Conservation (phyloP, 2,797 vertebrate species). For the Gymnoscopelus braueri region DNA sequence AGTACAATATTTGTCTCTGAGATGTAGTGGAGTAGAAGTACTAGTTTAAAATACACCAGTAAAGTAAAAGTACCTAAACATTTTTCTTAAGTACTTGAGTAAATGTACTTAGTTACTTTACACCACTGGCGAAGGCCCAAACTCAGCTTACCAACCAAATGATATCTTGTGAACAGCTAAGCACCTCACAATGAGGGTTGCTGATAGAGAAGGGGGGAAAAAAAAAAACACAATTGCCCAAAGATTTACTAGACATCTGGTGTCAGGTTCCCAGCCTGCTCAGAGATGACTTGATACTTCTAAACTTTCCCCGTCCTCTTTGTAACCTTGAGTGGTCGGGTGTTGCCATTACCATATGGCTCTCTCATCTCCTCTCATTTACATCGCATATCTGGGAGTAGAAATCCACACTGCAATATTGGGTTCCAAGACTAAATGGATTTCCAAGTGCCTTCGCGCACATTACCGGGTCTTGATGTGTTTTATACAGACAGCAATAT, state of each 20-base stretch:
- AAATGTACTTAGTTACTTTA: too few relatives aligned
- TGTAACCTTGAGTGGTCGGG: conserved; percentile 61
- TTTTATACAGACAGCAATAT: conserved; percentile 65
- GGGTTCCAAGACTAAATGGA: conserved; percentile 70
- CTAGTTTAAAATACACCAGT: too few relatives aligned
- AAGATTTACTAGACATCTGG: background rate
- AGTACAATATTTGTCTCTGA: too few relatives aligned
- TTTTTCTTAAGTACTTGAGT: too few relatives aligned
- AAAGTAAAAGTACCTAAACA: too few relatives aligned
- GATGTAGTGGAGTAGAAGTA: too few relatives aligned
- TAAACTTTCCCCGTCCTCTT: conserved; percentile 28
- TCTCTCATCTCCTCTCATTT: conserved; percentile 71
- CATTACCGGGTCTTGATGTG: conserved; percentile 70
- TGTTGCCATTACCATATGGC: conserved; percentile 55
- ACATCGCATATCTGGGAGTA: conserved; percentile 59
- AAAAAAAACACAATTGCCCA: too few relatives aligned
- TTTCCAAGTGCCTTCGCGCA: conserved; percentile 66
- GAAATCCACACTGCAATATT: conserved; percentile 64
- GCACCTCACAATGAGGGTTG: too few relatives aligned
- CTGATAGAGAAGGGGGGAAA: too few relatives aligned
- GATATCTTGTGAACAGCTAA: too few relatives aligned
- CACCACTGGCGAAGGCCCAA: too few relatives aligned
- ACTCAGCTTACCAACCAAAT: too few relatives aligned
- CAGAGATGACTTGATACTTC: conserved; percentile 30
- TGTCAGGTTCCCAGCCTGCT: conserved; percentile 19